Evolutionary conservation across 2,113 vertebrate species (phyloP).

Genomic region (Sporophila hypoxantha): DNA sequence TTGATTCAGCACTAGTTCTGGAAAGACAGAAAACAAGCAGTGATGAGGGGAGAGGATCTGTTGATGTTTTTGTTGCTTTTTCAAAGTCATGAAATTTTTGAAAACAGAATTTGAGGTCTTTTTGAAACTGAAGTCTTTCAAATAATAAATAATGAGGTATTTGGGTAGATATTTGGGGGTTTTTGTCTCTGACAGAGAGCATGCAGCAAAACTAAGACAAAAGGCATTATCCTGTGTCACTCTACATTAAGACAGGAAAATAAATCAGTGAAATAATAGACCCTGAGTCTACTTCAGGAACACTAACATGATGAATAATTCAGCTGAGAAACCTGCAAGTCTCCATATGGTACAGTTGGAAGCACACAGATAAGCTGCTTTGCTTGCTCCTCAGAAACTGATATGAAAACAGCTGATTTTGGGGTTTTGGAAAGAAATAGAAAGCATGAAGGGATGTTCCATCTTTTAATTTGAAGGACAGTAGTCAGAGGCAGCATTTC

Average conservation of each 20-base stretch:
- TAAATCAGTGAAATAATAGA: neutral
- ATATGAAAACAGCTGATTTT: neutral
- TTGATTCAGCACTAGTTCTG: neutral
- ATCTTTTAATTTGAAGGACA: neutral
- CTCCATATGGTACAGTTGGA: neutral
- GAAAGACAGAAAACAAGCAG: neutral
- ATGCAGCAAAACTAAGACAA: neutral
- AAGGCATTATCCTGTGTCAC: neutral
- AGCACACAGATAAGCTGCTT: neutral
- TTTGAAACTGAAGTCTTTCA: neutral
- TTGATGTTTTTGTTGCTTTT: neutral
- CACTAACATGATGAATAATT: neutral
- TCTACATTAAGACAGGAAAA: neutral
- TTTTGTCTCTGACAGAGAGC: neutral
- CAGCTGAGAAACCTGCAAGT: neutral
- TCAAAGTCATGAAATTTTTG: neutral
- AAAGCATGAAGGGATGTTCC: neutral
- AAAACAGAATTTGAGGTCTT: neutral
- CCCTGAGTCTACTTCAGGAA: neutral
- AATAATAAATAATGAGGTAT: neutral
- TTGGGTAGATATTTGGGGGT: neutral
- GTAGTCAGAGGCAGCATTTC: neutral
- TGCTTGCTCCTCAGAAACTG: neutral
- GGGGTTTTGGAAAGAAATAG: neutral
- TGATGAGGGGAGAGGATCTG: accelerated